Conservation (phyloP, 2,113 vertebrate genomes). For the Rattus rattus region DNA sequence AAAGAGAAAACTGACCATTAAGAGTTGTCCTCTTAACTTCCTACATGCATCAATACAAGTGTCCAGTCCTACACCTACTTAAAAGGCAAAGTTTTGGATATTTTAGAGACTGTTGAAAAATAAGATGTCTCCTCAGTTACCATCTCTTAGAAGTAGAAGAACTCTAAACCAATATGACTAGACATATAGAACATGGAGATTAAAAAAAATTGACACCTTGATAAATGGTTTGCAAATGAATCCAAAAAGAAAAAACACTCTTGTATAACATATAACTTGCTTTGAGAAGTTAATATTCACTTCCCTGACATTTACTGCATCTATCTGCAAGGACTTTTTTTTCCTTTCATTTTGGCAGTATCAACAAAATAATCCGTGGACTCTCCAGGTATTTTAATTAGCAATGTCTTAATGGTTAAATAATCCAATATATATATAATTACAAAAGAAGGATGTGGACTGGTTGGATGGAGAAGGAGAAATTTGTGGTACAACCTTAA, state of each 20-base stretch:
- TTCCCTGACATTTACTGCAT: background rate
- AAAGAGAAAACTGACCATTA: too few species aligned
- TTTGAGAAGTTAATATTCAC: background rate
- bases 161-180: background rate
- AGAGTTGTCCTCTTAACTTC: background rate
- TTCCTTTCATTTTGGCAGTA: background rate
- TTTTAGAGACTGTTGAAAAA: background rate
- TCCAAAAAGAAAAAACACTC: background rate
- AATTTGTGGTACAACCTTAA: background rate
- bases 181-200: background rate
- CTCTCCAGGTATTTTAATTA: background rate
- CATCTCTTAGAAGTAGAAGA: background rate
- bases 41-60: too few species aligned
- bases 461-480: rapidly evolving
- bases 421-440: background rate
- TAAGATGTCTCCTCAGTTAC: background rate
- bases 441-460: background rate
- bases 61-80: too few species aligned
- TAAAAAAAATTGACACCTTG: background rate
- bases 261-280: background rate
- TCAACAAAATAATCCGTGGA: background rate
- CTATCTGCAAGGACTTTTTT: background rate
- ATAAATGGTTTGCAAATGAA: background rate
- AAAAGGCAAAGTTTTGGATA: too few species aligned
- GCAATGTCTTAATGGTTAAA: background rate